Base-by-base conservation (phyloP, 2,888 invertebrate species). In the Eupeodes luniger region DNA sequence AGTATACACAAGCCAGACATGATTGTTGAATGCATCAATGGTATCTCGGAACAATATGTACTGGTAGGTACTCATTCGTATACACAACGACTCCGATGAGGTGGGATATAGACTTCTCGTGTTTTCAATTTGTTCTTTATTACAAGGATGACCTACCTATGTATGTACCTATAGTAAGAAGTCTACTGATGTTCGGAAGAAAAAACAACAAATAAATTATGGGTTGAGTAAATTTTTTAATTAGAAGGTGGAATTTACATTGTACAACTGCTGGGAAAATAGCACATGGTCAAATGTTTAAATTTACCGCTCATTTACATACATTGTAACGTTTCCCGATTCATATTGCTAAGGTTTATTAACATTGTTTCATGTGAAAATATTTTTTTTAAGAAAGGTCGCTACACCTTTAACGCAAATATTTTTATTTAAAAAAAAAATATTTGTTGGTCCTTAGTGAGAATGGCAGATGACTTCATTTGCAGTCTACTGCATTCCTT, bases 91-190 rank as follows among this genome's bases (percentile, higher is more conserved):
- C 27, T 27, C 1, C 27, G 2, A 40, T 5, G 57, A 49, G 14
- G 19, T 51, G 34, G 36, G 44, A 19, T 67, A 34, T 12, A 51
- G 2, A 67, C n/a, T 55, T 16, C 12, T 57, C 40, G 72, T 47
- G 53, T 64, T 59, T 79, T 62, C 44, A 67, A 72, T 79, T 62
- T 75, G 80, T 84, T 84, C 80, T 84, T 69, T 53, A 14, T 36
- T 19, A 14, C 16, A 5, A 34, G 7, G 67, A 53, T 59, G 36
- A 55, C 4, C 4, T 19, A 19, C 4, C 55, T 19, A n/a, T n/a
- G n/a, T n/a, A n/a, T n/a, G n/a, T n/a, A 27, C 14, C 57, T 27
- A 47, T 9, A 7, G 69, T n/a, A 14, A 27, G 61, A 62, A 49
- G n/a, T 49, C 47, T 40, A n/a, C 9, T 70, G 49, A 69, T 64